phyloP scores from a whole-genome alignment of 1,140 invertebrate genomes.

The Gryllus bimaculatus region DNA sequence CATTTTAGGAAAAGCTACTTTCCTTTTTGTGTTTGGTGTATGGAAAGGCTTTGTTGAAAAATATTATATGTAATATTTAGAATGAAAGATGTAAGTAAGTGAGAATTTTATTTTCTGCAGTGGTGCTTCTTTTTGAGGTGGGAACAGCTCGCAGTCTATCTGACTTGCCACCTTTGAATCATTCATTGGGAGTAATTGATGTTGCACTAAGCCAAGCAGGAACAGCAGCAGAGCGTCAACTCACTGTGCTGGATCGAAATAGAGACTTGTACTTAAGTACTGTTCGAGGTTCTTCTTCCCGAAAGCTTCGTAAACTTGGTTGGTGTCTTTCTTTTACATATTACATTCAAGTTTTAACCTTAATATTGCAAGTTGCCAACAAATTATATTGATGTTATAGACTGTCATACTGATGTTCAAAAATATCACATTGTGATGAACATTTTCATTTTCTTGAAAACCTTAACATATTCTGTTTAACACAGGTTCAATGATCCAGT shows the following conservation, averaged over 20 bases:
- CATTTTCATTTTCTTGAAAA: too few relatives aligned
- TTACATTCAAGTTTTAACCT: not conserved
- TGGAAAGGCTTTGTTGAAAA: too few relatives aligned
- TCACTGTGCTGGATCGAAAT: slow-evolving; percentile 75
- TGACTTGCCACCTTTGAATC: slow-evolving; percentile 48
- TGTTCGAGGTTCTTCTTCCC: slow-evolving; percentile 43
- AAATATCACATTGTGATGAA: too few relatives aligned
- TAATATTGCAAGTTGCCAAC: too few relatives aligned
- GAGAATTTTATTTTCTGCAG: slow-evolving; percentile 36
- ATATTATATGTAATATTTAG: too few relatives aligned
- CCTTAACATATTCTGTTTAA: not conserved
- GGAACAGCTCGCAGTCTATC: slow-evolving; percentile 56
- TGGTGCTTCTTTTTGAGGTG: slow-evolving; percentile 78
- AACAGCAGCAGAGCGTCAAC: slow-evolving; percentile 50
- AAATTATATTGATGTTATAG: too few relatives aligned
- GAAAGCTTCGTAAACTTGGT: slow-evolving; percentile 65
- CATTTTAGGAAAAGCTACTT: too few relatives aligned
- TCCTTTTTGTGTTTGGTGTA: too few relatives aligned
- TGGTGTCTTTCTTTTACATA: slow-evolving; percentile 24
- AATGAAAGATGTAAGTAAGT: too few relatives aligned
- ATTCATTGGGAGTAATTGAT: slow-evolving; percentile 56
- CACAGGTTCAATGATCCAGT: slow-evolving; percentile 64
- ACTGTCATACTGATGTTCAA: too few relatives aligned
- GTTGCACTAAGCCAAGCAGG: slow-evolving; percentile 73
- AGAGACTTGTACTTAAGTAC: slow-evolving; percentile 66